Evolutionary conservation across 2,888 invertebrate species (phyloP).

Genomic region (Spodoptera picta): DNA sequence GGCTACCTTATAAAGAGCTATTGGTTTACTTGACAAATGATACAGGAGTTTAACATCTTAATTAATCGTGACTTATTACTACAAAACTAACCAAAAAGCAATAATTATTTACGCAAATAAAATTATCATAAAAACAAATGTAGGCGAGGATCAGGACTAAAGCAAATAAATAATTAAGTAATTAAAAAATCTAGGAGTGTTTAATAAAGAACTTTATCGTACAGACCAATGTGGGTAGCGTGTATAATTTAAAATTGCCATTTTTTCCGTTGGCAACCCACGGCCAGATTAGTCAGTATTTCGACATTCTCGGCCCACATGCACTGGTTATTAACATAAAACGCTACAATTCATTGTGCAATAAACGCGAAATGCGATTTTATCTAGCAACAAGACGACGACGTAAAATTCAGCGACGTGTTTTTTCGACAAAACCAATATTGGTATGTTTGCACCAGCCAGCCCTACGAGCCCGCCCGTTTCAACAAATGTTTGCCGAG

Average conservation of each 20-base stretch:
- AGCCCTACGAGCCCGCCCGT: slow-evolving; percentile 46
- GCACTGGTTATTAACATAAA: slow-evolving; percentile 85
- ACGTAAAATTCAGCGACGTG: slow-evolving; percentile 66
- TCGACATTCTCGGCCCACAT: slow-evolving; percentile 85
- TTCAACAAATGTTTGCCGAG: slow-evolving; percentile 51
- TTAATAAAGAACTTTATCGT: slow-evolving; percentile 75
- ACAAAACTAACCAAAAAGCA: slow-evolving; percentile 61
- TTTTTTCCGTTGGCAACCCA: slow-evolving; percentile 84
- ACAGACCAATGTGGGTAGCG: slow-evolving; percentile 80
- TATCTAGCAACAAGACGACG: slow-evolving; percentile 80
- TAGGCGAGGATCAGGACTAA: slow-evolving; percentile 69
- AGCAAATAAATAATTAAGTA: slow-evolving; percentile 81
- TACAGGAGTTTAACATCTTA: slow-evolving; percentile 65
- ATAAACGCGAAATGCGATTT: slow-evolving; percentile 85
- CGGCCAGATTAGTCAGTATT: slow-evolving; percentile 86
- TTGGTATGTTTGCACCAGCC: slow-evolving; percentile 48
- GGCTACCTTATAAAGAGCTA: slow-evolving; percentile 39
- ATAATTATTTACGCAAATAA: slow-evolving; percentile 45
- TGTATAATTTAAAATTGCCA: slow-evolving; percentile 88
- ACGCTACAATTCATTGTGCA: slow-evolving; percentile 85
- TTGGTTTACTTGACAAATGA: slow-evolving; percentile 61
- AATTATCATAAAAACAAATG: slow-evolving; percentile 51
- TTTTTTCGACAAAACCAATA: slow-evolving; percentile 65
- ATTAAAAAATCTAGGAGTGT: slow-evolving; percentile 82
- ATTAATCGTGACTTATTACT: slow-evolving; percentile 66